Evolutionary conservation across 2,113 vertebrate genomes (phyloP).

Genomic region (Thamnaconus septentrionalis): DNA sequence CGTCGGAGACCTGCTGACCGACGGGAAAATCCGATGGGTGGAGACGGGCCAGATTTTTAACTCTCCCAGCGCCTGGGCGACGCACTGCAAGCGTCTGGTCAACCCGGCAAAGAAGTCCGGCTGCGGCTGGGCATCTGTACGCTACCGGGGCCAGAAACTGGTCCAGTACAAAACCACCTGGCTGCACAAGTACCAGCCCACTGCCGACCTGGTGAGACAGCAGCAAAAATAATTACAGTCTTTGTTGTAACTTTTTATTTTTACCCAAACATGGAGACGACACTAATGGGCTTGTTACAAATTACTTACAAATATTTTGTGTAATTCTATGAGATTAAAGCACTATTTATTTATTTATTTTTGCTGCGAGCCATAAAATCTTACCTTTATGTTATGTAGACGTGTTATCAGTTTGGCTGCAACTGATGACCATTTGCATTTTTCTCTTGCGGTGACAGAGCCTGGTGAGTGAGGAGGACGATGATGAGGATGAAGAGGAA

Average conservation of each 20-base stretch:
- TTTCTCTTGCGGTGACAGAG: constrained; percentile 70
- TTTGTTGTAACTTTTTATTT: not conserved
- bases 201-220: constrained; percentile 84
- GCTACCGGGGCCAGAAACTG: constrained; percentile 94
- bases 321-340: too few species aligned
- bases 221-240: not conserved
- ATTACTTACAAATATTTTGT: too few species aligned
- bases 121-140: constrained; percentile 95
- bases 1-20: constrained; percentile 87
- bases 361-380: too few species aligned
- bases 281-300: too few species aligned
- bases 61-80: constrained; percentile 97
- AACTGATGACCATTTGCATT: too few species aligned
- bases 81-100: constrained; percentile 94
- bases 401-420: too few species aligned
- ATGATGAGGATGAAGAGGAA: constrained; percentile 92
- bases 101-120: constrained; percentile 97
- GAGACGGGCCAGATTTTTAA: constrained; percentile 94
- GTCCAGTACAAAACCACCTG: constrained; percentile 96
- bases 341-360: too few species aligned
- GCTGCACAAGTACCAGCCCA: constrained; percentile 89
- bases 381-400: not conserved
- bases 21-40: constrained; percentile 95
- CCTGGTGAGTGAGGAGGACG: constrained; percentile 90
- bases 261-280: not conserved